These are phyloP conservation scores for Marisa cornuarietis DNA, from an alignment of 1,140 invertebrate genomes.

Conservation along the genomic window DNA sequence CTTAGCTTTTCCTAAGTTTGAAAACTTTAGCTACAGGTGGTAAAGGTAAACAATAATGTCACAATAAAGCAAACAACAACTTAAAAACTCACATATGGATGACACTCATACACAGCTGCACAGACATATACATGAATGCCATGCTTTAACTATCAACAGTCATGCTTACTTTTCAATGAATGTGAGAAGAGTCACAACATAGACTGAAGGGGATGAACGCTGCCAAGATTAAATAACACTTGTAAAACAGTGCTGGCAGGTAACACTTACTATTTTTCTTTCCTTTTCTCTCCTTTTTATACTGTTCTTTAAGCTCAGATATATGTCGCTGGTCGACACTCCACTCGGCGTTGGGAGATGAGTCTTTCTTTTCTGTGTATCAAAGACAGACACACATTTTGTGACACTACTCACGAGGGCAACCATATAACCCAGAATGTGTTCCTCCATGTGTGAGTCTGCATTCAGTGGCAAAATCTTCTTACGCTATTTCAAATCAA, in stretches of 20 bases:
- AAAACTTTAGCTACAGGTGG: no score
- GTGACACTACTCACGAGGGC: no score
- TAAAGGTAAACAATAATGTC: no score
- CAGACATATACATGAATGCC: no score
- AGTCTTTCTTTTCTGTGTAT: constrained; percentile 64
- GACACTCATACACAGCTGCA: no score
- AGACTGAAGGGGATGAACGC: constrained; percentile 3
- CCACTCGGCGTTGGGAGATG: constrained; percentile 63
- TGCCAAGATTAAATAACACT: constrained; percentile 7
- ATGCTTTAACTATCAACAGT: constrained; percentile 1
- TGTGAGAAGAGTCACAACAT: not conserved
- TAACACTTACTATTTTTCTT: constrained; percentile 63
- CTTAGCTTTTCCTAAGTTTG: no score
- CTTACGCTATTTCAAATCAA: no score
- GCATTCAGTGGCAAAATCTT: no score
- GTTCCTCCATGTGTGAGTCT: no score
- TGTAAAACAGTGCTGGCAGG: constrained; percentile 6
- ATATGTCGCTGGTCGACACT: constrained; percentile 66
- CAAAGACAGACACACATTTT: constrained; percentile 27
- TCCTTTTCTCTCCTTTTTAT: constrained; percentile 67
- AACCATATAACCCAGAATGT: no score
- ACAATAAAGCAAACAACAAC: no score
- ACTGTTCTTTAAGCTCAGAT: constrained; percentile 68
- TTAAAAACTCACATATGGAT: no score
- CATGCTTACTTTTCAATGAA: constrained; percentile 1